Evolutionary conservation across 2,113 vertebrate species (phyloP).

Genomic region (Corythoichthys haematopterus): DNA sequence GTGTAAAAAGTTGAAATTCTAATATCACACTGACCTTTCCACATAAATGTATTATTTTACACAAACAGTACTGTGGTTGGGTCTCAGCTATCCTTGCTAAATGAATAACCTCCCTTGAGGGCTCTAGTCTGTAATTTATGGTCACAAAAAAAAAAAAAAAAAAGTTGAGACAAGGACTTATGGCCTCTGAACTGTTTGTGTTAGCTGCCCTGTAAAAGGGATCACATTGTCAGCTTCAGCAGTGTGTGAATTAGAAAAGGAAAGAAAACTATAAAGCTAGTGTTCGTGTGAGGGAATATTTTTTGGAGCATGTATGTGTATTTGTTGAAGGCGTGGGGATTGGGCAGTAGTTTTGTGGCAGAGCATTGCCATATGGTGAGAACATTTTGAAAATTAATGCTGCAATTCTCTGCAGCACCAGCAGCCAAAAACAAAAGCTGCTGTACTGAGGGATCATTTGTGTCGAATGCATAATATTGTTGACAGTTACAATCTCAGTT

Average conservation of each 20-base stretch:
- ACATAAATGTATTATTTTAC: conserved; percentile 26
- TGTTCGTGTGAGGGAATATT: conserved; percentile 3
- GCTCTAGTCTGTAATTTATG: conserved; percentile 73
- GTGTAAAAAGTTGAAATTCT: neutral
- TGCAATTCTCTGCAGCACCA: neutral
- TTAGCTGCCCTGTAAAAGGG: conserved; percentile 73
- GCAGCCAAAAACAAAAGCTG: conserved; percentile 25
- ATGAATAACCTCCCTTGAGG: conserved; percentile 65
- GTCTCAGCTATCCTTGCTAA: conserved; percentile 32
- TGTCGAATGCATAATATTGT: conserved; percentile 19
- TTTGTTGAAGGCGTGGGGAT: neutral
- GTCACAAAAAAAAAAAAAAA: conserved; percentile 64
- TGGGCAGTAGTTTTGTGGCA: neutral
- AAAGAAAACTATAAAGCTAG: conserved; percentile 21
- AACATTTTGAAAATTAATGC: neutral
- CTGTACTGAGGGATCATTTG: conserved; percentile 24
- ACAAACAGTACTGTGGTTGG: conserved; percentile 26
- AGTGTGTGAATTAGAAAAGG: conserved; percentile 26
- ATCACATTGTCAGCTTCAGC: conserved; percentile 66
- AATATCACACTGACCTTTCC: conserved; percentile 3
- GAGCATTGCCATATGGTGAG: conserved; percentile 8
- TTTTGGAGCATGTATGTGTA: neutral
- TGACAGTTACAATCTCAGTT: conserved; percentile 21
- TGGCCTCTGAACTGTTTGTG: conserved; percentile 78
- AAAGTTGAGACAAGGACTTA: conserved; percentile 78